Evolutionary conservation across 2,797 vertebrate species (phyloP), one percentile per base, ranked within the genome.

Genomic region (Gambusia yucatana): DNA sequence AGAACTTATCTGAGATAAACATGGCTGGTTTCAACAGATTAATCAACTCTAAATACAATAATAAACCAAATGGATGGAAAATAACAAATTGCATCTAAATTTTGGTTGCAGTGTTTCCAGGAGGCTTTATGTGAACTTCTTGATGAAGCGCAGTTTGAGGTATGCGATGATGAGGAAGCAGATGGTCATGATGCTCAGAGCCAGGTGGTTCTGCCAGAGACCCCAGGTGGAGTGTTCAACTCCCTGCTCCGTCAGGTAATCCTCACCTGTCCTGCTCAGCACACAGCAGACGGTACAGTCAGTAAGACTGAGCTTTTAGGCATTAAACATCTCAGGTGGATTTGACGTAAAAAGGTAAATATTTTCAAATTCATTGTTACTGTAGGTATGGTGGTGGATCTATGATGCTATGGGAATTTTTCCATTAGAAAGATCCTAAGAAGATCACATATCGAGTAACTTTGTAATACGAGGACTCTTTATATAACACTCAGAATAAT

Each of bases 141-240:
- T 97, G 92, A 98, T 97, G 80, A 97, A 96, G 69, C 81, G 81
- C 77, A 99, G 89, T 83, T 97, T 98, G 78, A 98, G 70, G 90
- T 97, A 98, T 0, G 97, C 91, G 2, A 98, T 97, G n/a, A 6
- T 10, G 7, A 99, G 95, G 93, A 98, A 97, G 79, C 95, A 91
- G 8, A 95, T 0, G 0, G 79, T 96, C 97, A 98, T 97, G 90
- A 95, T 84, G 36, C 52, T 77, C 48, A 99, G 86, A 13, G 97
- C 97, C 55, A 98, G 0, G 3, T 97, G 96, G 78, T 98, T 99
- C 95, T 94, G 94, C 98, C 98, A 99, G 14, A 98, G 82, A 8
- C 96, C 97, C 98, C 97, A 99, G 1, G 47, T 0, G 9, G 95
- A 96, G 0, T 17, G 72, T 0, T 97, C 94, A 0, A 98, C 96